Evolutionary conservation across 1,140 invertebrate species (phyloP).

Genomic region (Drosophila insularis): DNA sequence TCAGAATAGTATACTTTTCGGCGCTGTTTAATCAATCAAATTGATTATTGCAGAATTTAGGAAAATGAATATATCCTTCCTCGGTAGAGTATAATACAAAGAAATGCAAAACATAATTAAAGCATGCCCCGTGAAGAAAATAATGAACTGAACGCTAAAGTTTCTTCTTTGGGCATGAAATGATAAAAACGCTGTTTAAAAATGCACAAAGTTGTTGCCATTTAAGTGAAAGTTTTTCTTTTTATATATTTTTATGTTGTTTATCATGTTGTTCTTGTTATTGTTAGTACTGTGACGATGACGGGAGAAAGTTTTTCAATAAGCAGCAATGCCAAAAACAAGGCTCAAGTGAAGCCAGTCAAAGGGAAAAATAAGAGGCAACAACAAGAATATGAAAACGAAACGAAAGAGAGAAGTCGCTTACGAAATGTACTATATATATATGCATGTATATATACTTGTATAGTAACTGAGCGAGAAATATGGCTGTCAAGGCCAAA

Average conservation of each 20-base stretch:
- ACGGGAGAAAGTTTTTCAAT: conserved; percentile 68
- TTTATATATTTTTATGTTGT: neutral
- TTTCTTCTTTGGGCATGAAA: conserved; percentile 41
- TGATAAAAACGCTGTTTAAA: conserved; percentile 49
- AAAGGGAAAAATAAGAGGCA: conserved; percentile 11
- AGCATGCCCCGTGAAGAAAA: neutral
- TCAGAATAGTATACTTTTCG: no score
- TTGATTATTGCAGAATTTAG: conserved; percentile 13
- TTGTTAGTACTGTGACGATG: conserved; percentile 15
- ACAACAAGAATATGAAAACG: conserved; percentile 13
- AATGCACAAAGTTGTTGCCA: conserved; percentile 60
- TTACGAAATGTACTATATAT: conserved; percentile 17
- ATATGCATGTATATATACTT: neutral
- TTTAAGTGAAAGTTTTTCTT: conserved; percentile 59
- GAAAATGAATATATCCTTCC: neutral
- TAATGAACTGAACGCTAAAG: neutral
- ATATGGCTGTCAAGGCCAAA: conserved; percentile 53
- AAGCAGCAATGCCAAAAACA: conserved; percentile 63
- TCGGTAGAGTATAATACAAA: conserved; percentile 5
- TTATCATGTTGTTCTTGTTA: neutral
- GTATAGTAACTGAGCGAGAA: conserved; percentile 14
- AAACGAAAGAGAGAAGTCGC: conserved; percentile 44
- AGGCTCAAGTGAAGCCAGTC: conserved; percentile 18
- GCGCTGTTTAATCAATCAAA: no score
- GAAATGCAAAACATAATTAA: conserved; percentile 14